Evolutionary conservation across 2,888 invertebrate genomes (phyloP), one percentile per base, ranked within the genome.

Genomic region (Peribatodes rhomboidaria): DNA sequence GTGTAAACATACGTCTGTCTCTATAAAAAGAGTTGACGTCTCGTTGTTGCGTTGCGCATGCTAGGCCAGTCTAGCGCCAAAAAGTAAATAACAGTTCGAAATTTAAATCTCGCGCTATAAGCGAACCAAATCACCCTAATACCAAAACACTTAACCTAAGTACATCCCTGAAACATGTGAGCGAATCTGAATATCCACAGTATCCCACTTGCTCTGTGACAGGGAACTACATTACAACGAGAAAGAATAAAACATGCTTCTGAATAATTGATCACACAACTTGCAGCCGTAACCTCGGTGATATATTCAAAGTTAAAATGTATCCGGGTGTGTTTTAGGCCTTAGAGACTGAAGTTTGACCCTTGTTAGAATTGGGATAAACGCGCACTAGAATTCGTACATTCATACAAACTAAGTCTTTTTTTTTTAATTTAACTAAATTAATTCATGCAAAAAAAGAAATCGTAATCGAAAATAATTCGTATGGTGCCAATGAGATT

Each of bases 261-360:
- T 81, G 79, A 81, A 83, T 86, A 85, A 86, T 83, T 84, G 75
- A 83, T 77, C 77, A 77, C 81, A 74, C 74, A 72, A 80, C 71
- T 74, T 77, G 81, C 82, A 79, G 18, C 31, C 35, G 50, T 44
- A 55, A 35, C 50, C 27, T 56, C n/a, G 16, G 13, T 22, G 39
- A 53, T 53, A 39, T 42, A 63, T 63, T 20, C 56, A 50, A 62
- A 57, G 42, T 57, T 44, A 46, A 49, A 63, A 61, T 27, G 41
- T 61, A 44, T 49, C 33, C 22, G 18, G 14, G 57, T 16, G 57
- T 16, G 18, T 35, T 44, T 33, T 35, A 46, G 46, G n/a, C 46
- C 46, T 57, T 27, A 52, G 56, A 52, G 55, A 55, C 42, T 2
- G 13, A 49, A 47, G 41, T 61, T 50, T n/a, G 22, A 10, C 52